A percentile compares a stretch with the other conserved stretches of the same genome.
phyloP scores from a whole-genome alignment of 2,113 vertebrate species.

The Engystomops pustulosus region DNA sequence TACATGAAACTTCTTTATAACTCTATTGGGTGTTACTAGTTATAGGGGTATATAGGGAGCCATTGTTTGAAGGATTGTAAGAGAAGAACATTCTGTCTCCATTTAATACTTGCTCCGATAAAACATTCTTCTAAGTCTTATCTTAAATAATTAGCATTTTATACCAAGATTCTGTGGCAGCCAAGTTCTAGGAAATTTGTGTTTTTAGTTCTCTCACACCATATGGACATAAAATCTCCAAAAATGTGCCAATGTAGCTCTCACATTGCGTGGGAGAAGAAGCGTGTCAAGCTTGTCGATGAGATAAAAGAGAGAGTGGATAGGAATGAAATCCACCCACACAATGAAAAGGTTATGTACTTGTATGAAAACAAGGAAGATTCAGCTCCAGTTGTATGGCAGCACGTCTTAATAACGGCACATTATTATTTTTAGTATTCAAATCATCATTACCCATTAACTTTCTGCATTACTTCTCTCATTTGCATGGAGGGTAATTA shows the following conservation, averaged over 20 bases:
- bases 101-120: not conserved
- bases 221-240: not conserved
- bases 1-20: no score
- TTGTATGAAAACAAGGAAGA: slow-evolving; percentile 50
- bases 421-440: slow-evolving; percentile 55
- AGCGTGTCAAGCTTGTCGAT: slow-evolving; percentile 45
- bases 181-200: not conserved
- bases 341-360: slow-evolving; percentile 48
- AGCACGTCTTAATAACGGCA: slow-evolving; percentile 45
- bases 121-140: not conserved
- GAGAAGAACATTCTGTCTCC: no score
- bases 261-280: slow-evolving; percentile 31
- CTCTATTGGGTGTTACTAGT: no score
- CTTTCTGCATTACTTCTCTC: slow-evolving; percentile 50
- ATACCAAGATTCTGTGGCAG: not conserved
- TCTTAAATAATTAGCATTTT: not conserved
- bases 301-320: slow-evolving; percentile 43
- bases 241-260: slow-evolving; percentile 11
- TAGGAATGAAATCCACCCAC: slow-evolving; percentile 51
- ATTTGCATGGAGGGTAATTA: slow-evolving; percentile 53
- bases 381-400: slow-evolving; percentile 29
- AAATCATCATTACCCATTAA: slow-evolving; percentile 55
- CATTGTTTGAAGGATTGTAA: no score
- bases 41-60: no score
- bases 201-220: not conserved